Conservation (phyloP, 2,797 vertebrate species). For the Oreochromis mossambicus region DNA sequence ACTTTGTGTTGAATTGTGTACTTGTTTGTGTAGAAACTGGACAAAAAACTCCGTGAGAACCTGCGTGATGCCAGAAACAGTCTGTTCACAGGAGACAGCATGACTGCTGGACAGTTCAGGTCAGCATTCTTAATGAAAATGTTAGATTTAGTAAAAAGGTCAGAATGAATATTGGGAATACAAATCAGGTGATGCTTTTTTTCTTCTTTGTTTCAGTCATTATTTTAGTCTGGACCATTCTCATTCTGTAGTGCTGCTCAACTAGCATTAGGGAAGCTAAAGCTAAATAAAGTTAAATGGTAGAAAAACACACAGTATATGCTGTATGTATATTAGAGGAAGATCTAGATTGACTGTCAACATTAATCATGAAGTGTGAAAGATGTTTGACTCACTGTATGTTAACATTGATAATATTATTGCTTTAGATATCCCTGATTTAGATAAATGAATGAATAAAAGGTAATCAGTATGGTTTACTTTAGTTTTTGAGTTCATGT, state of each 20-base stretch:
- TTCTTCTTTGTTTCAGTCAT: background rate
- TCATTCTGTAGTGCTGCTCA: background rate
- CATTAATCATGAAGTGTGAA: background rate
- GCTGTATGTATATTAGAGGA: background rate
- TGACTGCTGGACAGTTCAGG: conserved; percentile 94
- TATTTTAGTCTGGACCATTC: background rate
- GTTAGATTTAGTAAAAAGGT: background rate
- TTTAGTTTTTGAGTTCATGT: background rate
- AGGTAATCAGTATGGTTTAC: background rate
- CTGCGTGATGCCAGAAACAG: conserved; percentile 96
- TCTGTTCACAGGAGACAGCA: conserved; percentile 93
- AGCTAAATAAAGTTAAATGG: background rate
- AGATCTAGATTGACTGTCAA: background rate
- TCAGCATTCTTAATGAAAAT: background rate
- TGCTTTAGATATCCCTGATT: background rate
- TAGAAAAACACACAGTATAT: background rate
- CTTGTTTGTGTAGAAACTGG: conserved; percentile 83
- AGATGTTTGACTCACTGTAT: background rate
- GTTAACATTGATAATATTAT: background rate
- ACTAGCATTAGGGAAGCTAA: background rate
- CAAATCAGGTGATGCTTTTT: background rate
- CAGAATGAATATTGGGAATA: background rate
- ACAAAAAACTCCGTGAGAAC: conserved; percentile 97
- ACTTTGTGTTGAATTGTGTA: background rate
- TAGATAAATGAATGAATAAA: background rate